These are phyloP conservation scores for Polyergus mexicanus DNA, from an alignment of 1,140 invertebrate species.

Conservation along the genomic window DNA sequence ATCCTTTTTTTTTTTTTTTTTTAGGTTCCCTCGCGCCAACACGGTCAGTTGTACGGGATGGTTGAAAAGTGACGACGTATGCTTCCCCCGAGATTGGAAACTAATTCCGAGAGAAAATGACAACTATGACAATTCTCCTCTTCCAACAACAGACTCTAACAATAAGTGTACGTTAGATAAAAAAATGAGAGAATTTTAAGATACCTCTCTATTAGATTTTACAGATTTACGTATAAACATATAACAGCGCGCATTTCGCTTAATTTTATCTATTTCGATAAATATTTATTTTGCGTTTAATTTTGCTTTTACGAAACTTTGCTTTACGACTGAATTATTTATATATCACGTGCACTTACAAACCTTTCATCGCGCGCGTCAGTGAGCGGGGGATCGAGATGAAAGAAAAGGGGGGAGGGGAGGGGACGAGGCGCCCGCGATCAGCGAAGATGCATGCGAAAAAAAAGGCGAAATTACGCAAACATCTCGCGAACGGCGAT, in stretches of 20 bases:
- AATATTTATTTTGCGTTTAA: neutral
- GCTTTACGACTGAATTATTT: neutral
- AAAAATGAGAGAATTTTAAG: neutral
- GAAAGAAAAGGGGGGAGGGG: constrained; percentile 10
- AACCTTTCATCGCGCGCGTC: constrained; percentile 73
- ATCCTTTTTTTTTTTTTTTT: too few species aligned
- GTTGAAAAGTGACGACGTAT: constrained; percentile 21
- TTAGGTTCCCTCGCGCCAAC: constrained; percentile 30
- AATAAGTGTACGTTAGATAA: neutral
- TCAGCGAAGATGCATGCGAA: constrained; percentile 78
- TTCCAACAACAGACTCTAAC: neutral
- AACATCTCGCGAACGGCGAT: constrained; percentile 82
- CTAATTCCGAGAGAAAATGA: neutral
- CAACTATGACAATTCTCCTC: neutral
- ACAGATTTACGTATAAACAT: too few species aligned
- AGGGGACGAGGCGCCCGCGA: constrained; percentile 56
- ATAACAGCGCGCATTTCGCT: neutral
- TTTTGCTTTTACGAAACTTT: neutral
- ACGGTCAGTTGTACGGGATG: neutral
- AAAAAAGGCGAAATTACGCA: constrained; percentile 82
- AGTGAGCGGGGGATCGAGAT: constrained; percentile 56
- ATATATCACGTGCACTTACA: constrained; percentile 56
- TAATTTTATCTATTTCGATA: neutral
- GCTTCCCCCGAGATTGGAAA: constrained; percentile 1
- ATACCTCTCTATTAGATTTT: neutral